phyloP scores from a whole-genome alignment of 2,888 invertebrate genomes.

The Agonopterix heracliana region DNA sequence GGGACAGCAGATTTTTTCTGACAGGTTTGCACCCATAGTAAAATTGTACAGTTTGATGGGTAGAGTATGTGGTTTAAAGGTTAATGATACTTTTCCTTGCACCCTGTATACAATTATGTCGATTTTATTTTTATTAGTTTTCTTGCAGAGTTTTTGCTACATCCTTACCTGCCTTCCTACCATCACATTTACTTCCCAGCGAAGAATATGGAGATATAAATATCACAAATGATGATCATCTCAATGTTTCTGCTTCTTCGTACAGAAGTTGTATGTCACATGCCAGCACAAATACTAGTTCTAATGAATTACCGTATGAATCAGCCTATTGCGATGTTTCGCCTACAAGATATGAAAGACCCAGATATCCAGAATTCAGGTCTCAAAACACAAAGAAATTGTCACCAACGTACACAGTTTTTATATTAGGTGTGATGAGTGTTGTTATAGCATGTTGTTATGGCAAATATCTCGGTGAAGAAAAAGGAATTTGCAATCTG shows the following conservation, averaged over 20 bases:
- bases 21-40: too few species aligned
- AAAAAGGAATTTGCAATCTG: slow-evolving; percentile 3
- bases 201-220: slow-evolving; percentile 26
- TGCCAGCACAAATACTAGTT: neutral
- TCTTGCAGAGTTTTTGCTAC: slow-evolving; percentile 56
- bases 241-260: neutral
- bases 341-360: neutral
- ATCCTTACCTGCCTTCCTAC: slow-evolving; percentile 54
- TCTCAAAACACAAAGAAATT: neutral
- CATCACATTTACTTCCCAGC: slow-evolving; percentile 51
- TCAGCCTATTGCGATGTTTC: neutral
- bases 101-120: neutral
- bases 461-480: slow-evolving; percentile 3
- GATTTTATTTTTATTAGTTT: slow-evolving; percentile 24
- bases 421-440: slow-evolving; percentile 9
- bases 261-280: neutral
- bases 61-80: too few species aligned
- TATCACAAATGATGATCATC: neutral
- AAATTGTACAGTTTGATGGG: too few species aligned
- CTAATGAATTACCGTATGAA: neutral
- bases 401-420: neutral
- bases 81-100: too few species aligned
- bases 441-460: slow-evolving; percentile 8
- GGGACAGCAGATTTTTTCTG: too few species aligned
- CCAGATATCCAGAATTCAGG: neutral